Conservation (phyloP, 2,888 invertebrate species). For the Mamestra brassicae region DNA sequence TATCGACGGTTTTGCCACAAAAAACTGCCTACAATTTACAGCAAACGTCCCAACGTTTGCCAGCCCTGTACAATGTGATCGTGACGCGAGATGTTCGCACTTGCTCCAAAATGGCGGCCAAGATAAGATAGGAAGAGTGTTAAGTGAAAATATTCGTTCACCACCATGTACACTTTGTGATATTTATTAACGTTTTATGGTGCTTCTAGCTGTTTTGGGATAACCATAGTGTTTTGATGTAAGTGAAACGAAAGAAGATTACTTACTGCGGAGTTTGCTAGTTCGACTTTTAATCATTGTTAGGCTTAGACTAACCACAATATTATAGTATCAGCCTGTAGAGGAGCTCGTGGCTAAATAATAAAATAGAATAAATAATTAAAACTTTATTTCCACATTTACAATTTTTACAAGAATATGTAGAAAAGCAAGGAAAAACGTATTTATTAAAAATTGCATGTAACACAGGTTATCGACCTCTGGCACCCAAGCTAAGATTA, state of each 20-base stretch:
- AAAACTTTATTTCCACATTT: too few species aligned
- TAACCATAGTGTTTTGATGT: slow-evolving; percentile 5
- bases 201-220: slow-evolving; percentile 12
- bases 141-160: slow-evolving; percentile 71
- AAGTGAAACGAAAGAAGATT: background rate
- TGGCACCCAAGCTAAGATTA: too few species aligned
- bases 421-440: too few species aligned
- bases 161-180: slow-evolving; percentile 40
- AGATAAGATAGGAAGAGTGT: slow-evolving; percentile 72
- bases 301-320: too few species aligned
- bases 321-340: too few species aligned
- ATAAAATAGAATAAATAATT: too few species aligned
- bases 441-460: too few species aligned
- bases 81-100: slow-evolving; percentile 60
- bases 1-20: background rate
- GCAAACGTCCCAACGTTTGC: slow-evolving; percentile 11
- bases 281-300: background rate
- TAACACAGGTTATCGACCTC: too few species aligned
- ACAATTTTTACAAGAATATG: too few species aligned
- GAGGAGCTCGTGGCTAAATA: too few species aligned
- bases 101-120: slow-evolving; percentile 65
- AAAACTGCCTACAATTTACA: background rate
- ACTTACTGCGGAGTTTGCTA: too few species aligned
- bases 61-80: slow-evolving; percentile 54
- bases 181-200: slow-evolving; percentile 48